Conservation (phyloP, 2,888 invertebrate species). For the Eupithecia tripunctaria region DNA sequence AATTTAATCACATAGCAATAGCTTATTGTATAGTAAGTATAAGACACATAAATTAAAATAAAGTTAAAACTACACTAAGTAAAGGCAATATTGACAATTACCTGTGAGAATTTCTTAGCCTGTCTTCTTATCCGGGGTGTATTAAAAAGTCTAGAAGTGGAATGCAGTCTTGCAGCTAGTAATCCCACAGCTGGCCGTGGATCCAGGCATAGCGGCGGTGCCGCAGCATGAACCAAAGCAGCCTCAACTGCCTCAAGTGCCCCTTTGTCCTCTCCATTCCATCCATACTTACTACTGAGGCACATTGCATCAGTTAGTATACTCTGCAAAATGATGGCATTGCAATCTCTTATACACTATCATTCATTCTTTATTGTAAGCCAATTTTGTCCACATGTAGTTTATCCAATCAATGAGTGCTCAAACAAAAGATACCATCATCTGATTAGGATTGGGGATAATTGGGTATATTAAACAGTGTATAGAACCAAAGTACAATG, state of each 20-base stretch:
- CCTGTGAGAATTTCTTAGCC: slow-evolving; percentile 91
- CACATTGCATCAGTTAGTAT: slow-evolving; percentile 87
- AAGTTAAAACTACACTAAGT: background rate
- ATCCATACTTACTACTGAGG: slow-evolving; percentile 82
- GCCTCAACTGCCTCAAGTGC: slow-evolving; percentile 88
- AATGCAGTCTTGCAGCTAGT: slow-evolving; percentile 90
- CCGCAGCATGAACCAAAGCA: slow-evolving; percentile 92
- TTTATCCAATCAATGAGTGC: too few species aligned
- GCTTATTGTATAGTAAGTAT: background rate
- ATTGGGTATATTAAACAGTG: too few species aligned
- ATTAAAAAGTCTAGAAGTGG: slow-evolving; percentile 89
- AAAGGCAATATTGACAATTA: slow-evolving; percentile 50
- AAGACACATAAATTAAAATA: background rate
- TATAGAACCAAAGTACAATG: too few species aligned
- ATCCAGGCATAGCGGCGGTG: slow-evolving; percentile 94
- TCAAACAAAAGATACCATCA: too few species aligned
- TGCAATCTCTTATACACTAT: background rate
- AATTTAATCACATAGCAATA: background rate
- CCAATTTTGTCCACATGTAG: background rate
- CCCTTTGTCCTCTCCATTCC: slow-evolving; percentile 90
- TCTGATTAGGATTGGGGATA: too few species aligned
- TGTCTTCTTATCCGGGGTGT: slow-evolving; percentile 89
- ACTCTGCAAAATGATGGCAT: slow-evolving; percentile 70
- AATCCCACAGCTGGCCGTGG: slow-evolving; percentile 93
- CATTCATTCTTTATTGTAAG: background rate